phyloP scores from a whole-genome alignment of 2,797 vertebrate species.

The Myotis vivesi region DNA sequence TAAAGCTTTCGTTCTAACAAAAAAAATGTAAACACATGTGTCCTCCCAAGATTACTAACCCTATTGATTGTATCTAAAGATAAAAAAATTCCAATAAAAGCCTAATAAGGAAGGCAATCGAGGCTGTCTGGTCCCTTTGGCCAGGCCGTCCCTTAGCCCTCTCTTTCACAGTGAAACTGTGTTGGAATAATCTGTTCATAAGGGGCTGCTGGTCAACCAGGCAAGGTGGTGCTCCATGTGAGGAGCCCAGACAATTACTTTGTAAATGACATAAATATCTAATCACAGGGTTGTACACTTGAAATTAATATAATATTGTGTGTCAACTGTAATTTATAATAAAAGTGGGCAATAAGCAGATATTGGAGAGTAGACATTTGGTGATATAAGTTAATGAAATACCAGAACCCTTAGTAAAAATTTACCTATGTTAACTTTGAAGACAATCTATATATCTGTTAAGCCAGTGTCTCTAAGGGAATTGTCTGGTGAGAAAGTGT shows the following conservation, averaged over 20 bases:
- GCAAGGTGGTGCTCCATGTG: too few relatives aligned
- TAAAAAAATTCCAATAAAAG: too few relatives aligned
- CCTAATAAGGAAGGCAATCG: too few relatives aligned
- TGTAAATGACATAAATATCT: not conserved
- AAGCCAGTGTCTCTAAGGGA: not conserved
- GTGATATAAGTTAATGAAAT: not conserved
- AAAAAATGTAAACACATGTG: too few relatives aligned
- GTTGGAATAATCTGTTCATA: too few relatives aligned
- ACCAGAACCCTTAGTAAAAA: not conserved
- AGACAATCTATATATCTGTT: not conserved
- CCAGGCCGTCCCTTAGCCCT: too few relatives aligned
- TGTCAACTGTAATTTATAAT: not conserved
- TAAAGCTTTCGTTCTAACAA: conserved; percentile 82
- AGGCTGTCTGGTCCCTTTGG: too few relatives aligned
- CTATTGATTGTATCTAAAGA: too few relatives aligned
- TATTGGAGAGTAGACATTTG: not conserved
- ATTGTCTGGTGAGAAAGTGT: not conserved
- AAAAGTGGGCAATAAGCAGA: not conserved
- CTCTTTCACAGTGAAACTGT: too few relatives aligned
- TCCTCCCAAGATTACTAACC: too few relatives aligned
- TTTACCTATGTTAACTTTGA: not conserved
- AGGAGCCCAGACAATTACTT: not conserved
- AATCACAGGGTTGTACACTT: not conserved
- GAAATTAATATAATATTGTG: not conserved
- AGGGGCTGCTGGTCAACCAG: too few relatives aligned